Base-by-base conservation (phyloP, 2,888 invertebrate species). In the Brenthis hecate region DNA sequence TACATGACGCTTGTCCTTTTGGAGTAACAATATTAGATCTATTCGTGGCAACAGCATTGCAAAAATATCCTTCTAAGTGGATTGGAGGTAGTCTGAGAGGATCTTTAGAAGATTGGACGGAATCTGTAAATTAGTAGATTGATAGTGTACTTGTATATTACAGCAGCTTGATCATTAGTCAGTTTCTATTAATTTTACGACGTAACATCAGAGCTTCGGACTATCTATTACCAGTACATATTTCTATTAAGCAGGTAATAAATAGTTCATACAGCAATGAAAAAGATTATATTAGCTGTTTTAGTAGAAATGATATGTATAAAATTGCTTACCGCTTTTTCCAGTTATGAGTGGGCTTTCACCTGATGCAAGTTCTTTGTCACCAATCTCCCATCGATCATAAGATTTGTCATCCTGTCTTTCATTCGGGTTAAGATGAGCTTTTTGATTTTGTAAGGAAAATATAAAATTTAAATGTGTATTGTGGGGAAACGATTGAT, bases 11-110 rank as follows among this genome's bases (percentile, higher is more conserved):
- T 56, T 66, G 51, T 3, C 13, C 43, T 23, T 56, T 56, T 2
- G 66, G 32, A 53, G 66, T n/a, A 19, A 64, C 47, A 5, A 36
- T 23, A 14, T 62, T 43, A 3, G 48, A 32, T 36, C 28, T 53
- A 6, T 64, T 66, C 16, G 68, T 64, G 55, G 64, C 62, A 36
- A 73, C 75, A 28, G 65, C 70, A 28, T 76, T 73, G 48, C 68
- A 66, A 28, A 72, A 76, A 56, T 76, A 75, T n/a, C 80, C 81
- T 65, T 88, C 87, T 0, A 80, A 73, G 67, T 84, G 81, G 61
- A 91, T 90, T 1, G 90, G 87, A 3, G 90, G 90, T 13, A 90
- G 74, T 61, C 84, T 84, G 51, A 85, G 68, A 16, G 64, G 54
- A 5, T 69, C 62, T 53, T 75, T 71, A 13, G 75, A 66, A 23